These are phyloP conservation scores for Neoascia interrupta DNA, from an alignment of 2,888 invertebrate species.

Conservation along the genomic window DNA sequence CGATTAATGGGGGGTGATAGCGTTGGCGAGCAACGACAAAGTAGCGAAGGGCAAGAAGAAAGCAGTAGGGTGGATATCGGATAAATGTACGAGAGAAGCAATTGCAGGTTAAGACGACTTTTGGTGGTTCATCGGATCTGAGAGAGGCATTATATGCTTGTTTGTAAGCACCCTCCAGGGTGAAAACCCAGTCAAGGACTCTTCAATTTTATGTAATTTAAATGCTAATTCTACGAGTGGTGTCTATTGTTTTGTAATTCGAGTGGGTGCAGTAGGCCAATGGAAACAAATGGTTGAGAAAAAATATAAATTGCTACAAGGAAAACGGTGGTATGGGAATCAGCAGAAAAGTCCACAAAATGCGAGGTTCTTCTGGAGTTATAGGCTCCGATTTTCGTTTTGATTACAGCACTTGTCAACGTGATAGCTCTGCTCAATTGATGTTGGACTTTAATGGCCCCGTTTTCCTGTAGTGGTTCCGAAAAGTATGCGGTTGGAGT, in stretches of 20 bases:
- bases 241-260: constrained; percentile 61
- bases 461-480: constrained; percentile 14
- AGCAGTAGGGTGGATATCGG: not conserved
- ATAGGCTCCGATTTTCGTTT: too few species aligned
- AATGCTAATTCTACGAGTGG: constrained; percentile 64
- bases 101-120: constrained; percentile 42
- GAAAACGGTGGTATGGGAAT: too few species aligned
- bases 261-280: too few species aligned
- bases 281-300: too few species aligned
- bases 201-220: constrained; percentile 66
- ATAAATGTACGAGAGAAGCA: constrained; percentile 1
- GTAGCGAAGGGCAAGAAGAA: constrained; percentile 5
- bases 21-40: constrained; percentile 48
- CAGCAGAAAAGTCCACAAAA: too few species aligned
- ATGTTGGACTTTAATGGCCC: constrained; percentile 22
- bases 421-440: constrained; percentile 13
- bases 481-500: constrained; percentile 17
- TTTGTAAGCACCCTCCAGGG: constrained; percentile 27
- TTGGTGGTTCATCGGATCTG: constrained; percentile 58
- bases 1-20: constrained; percentile 65
- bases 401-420: constrained; percentile 39
- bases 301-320: too few species aligned
- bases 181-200: constrained; percentile 30
- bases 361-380: too few species aligned
- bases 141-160: constrained; percentile 54